phyloP scores from a whole-genome alignment of 37 sponge, comb jelly and placozoan genomes.

The Cliona cf. orientalis region DNA sequence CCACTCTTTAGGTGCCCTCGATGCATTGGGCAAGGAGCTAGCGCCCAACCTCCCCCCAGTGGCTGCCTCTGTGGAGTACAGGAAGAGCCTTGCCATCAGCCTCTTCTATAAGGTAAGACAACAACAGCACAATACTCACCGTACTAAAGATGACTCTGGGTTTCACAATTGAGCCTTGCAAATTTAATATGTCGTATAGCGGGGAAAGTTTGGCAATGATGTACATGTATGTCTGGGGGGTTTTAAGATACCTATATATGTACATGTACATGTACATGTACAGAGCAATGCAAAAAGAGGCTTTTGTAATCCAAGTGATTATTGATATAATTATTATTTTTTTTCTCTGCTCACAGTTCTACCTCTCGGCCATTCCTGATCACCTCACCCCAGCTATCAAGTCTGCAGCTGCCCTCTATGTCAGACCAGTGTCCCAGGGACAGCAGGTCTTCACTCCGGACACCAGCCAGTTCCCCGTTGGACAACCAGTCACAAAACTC shows the following conservation, averaged over 20 bases:
- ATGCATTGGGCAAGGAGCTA: slow-evolving; percentile 43
- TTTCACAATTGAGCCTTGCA: not conserved
- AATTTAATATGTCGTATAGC: no score
- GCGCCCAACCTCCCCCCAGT: slow-evolving; percentile 45
- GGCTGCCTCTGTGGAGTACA: slow-evolving; percentile 62
- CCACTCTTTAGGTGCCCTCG: slow-evolving; percentile 45
- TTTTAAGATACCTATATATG: no score
- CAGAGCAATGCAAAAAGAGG: no score
- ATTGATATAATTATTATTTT: not conserved
- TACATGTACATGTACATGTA: no score
- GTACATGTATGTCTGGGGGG: no score
- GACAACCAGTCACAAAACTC: slow-evolving; percentile 75
- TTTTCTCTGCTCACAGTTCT: slow-evolving; percentile 46
- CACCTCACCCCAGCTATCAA: slow-evolving; percentile 39
- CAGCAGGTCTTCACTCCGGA: slow-evolving; percentile 55
- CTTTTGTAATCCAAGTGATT: no score
- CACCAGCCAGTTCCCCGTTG: slow-evolving; percentile 59
- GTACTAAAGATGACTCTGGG: not conserved
- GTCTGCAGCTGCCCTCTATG: slow-evolving; percentile 61
- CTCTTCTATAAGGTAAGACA: slow-evolving; percentile 82
- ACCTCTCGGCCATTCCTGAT: slow-evolving; percentile 46
- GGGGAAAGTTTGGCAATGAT: no score
- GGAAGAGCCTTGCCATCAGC: slow-evolving; percentile 57
- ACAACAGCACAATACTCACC: not conserved
- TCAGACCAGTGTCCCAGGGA: slow-evolving; percentile 67